phyloP scores from a whole-genome alignment of 1,140 invertebrate species.

The Amyelois transitella region DNA sequence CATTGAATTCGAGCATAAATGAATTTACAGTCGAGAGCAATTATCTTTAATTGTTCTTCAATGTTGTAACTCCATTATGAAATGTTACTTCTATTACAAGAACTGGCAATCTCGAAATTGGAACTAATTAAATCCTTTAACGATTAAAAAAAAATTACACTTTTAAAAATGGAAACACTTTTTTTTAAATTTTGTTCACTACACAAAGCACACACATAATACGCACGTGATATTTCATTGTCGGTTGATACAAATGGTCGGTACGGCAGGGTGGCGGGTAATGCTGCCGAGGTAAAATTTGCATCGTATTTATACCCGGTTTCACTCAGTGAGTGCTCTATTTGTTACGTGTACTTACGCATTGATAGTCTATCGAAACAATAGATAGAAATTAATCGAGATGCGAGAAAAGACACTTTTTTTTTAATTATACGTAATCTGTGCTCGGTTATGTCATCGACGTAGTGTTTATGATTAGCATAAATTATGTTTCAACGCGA shows the following conservation, averaged over 20 bases:
- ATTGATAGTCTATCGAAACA: constrained; percentile 63
- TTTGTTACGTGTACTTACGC: constrained; percentile 53
- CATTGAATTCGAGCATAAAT: constrained; percentile 34
- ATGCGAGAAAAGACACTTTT: constrained; percentile 4
- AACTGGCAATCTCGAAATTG: background rate
- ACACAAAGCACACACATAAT: constrained; percentile 22
- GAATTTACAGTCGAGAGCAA: constrained; percentile 2
- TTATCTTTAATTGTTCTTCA: background rate
- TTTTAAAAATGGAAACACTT: background rate
- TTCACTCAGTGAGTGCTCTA: constrained; percentile 65
- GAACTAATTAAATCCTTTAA: background rate
- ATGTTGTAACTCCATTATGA: background rate
- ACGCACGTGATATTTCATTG: constrained; percentile 69
- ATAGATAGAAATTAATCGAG: constrained; percentile 63
- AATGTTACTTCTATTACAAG: background rate
- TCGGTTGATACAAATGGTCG: constrained; percentile 24
- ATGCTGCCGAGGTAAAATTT: constrained; percentile 62
- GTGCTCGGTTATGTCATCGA: constrained; percentile 6
- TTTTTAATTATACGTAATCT: constrained; percentile 24
- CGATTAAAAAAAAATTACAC: no score
- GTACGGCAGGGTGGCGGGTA: constrained; percentile 53
- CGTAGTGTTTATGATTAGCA: background rate
- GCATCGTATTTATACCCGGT: constrained; percentile 69
- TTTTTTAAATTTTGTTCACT: constrained; percentile 1
- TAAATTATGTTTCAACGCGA: background rate